phyloP scores from a whole-genome alignment of 2,888 invertebrate species.

The Drepanosiphum platanoidis region DNA sequence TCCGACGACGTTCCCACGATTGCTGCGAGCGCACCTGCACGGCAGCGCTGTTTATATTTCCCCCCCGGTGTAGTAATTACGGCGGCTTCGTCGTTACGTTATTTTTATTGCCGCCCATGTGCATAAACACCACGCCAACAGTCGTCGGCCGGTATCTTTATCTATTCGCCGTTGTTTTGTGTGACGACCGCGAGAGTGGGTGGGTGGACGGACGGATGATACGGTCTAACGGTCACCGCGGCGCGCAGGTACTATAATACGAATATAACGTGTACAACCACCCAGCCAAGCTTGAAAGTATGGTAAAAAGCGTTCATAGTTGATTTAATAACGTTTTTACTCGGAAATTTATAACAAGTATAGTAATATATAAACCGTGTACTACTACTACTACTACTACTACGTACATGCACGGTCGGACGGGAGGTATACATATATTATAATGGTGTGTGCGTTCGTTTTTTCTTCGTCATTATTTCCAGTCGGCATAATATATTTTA shows the following conservation, averaged over 20 bases:
- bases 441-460: too few relatives aligned
- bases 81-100: constrained; percentile 47
- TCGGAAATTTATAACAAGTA: constrained; percentile 16
- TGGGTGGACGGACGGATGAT: constrained; percentile 55
- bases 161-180: constrained; percentile 55
- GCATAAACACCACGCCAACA: constrained; percentile 48
- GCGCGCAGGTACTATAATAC: not conserved
- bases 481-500: too few relatives aligned
- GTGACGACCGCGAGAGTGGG: constrained; percentile 50
- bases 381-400: too few relatives aligned
- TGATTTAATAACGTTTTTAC: constrained; percentile 39
- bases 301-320: constrained; percentile 37
- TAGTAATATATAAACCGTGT: too few relatives aligned
- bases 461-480: not conserved
- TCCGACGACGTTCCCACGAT: constrained; percentile 51
- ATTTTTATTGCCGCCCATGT: constrained; percentile 56
- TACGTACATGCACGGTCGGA: too few relatives aligned
- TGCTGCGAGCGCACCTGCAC: constrained; percentile 60
- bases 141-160: constrained; percentile 50
- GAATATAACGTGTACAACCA: too few relatives aligned
- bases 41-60: constrained; percentile 39
- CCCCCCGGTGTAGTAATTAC: constrained; percentile 48
- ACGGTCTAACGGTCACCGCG: constrained; percentile 55
- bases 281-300: constrained; percentile 56
- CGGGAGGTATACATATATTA: too few relatives aligned